Conservation (phyloP, 1,140 invertebrate species). For the Pomacea maculata region DNA sequence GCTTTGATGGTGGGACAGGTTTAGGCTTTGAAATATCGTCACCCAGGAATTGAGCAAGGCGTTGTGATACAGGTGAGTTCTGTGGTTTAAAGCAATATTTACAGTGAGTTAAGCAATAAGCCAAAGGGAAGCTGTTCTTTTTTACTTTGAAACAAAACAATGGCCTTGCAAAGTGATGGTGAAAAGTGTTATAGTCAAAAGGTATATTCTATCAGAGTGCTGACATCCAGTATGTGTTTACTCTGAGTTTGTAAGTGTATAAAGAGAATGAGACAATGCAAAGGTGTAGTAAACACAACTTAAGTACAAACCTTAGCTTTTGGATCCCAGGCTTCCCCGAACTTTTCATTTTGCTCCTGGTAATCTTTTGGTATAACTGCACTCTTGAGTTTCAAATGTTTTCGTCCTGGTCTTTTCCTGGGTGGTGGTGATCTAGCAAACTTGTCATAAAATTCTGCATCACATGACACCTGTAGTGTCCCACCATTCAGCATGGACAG, state of each 20-base stretch:
- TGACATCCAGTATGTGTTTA: neutral
- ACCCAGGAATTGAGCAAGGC: conserved; percentile 21
- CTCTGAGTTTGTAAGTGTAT: neutral
- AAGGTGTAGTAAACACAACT: neutral
- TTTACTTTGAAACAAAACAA: too few species aligned
- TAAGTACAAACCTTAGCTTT: conserved; percentile 33
- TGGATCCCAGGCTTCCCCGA: conserved; percentile 31
- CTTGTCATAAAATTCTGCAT: conserved; percentile 46
- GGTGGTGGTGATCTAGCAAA: conserved; percentile 34
- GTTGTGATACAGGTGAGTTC: conserved; percentile 25
- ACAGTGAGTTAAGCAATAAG: too few species aligned
- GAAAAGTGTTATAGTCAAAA: neutral
- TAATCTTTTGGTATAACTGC: neutral
- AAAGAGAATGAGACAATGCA: neutral
- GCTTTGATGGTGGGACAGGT: neutral
- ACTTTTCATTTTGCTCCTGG: conserved; percentile 8
- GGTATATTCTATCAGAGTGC: neutral
- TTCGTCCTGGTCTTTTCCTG: conserved; percentile 2
- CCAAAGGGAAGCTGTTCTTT: too few species aligned
- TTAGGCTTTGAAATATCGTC: neutral
- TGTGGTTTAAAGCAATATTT: conserved; percentile 3
- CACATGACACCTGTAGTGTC: conserved; percentile 29
- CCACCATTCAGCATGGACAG: conserved; percentile 48
- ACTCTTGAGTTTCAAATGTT: neutral
- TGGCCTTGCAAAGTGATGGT: too few species aligned